Conservation (phyloP, 1,140 invertebrate species). For the Paracyclopina nana region DNA sequence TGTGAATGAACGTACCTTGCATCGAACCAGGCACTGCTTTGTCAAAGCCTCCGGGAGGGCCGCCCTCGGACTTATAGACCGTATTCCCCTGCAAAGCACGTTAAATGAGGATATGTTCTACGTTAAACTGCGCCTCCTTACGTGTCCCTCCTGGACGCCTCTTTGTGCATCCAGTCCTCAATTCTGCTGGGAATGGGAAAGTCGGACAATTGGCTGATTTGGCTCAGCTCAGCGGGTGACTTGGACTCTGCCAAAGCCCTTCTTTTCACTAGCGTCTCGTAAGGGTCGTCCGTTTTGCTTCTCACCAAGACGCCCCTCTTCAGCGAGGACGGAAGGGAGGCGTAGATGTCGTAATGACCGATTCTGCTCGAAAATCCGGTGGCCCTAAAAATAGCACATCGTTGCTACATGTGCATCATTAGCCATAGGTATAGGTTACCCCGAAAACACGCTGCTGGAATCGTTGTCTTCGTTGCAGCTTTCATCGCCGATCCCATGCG, state of each 20-base stretch:
- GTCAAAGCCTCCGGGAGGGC: not conserved
- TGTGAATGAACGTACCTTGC: not conserved
- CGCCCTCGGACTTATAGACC: not conserved
- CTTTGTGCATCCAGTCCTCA: slow-evolving; percentile 3
- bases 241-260: slow-evolving; percentile 8
- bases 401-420: too few species aligned
- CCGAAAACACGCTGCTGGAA: too few species aligned
- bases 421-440: too few species aligned
- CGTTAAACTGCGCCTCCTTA: not conserved
- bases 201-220: slow-evolving; percentile 13
- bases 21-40: not conserved
- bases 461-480: too few species aligned
- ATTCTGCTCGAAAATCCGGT: too few species aligned
- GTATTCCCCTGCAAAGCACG: not conserved
- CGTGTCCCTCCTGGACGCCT: not conserved
- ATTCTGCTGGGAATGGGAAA: slow-evolving; percentile 11
- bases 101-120: slow-evolving; percentile 1
- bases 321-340: slow-evolving; percentile 1
- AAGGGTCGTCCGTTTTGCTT: not conserved
- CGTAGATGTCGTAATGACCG: slow-evolving; percentile 8
- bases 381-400: too few species aligned
- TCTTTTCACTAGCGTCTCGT: not conserved
- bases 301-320: slow-evolving; percentile 11
- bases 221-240: slow-evolving; percentile 9
- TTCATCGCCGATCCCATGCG: too few species aligned